phyloP scores from a whole-genome alignment of 1,140 invertebrate genomes.

The Camponotus floridanus region DNA sequence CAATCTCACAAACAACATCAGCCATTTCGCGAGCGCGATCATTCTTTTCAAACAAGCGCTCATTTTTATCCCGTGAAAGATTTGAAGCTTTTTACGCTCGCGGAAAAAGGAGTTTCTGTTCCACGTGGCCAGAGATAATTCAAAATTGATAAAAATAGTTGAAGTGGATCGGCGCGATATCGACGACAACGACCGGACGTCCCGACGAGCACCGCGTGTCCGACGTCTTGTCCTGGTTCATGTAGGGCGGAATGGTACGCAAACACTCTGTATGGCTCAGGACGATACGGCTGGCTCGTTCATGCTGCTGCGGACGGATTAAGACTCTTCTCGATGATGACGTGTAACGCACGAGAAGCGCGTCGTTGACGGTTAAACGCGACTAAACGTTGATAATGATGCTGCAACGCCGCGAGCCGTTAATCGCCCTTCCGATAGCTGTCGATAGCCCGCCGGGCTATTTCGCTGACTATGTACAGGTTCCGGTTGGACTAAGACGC shows the following conservation, averaged over 20 bases:
- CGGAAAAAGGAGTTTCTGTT: slow-evolving; percentile 4
- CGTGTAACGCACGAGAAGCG: neutral
- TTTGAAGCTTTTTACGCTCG: neutral
- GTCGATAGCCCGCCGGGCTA: slow-evolving; percentile 32
- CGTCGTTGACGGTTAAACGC: slow-evolving; percentile 35
- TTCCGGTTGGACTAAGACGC: slow-evolving; percentile 21
- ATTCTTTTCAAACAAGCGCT: neutral
- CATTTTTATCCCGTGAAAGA: neutral
- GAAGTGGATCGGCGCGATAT: slow-evolving; percentile 27
- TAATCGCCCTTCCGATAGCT: slow-evolving; percentile 43
- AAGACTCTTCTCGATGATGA: slow-evolving; percentile 6
- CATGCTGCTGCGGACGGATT: slow-evolving; percentile 53
- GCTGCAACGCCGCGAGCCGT: slow-evolving; percentile 11
- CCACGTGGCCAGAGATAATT: neutral
- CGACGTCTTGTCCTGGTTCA: slow-evolving; percentile 79
- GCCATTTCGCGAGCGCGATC: neutral
- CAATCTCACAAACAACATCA: neutral
- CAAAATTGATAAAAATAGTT: slow-evolving; percentile 5
- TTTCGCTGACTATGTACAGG: neutral
- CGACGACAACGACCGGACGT: slow-evolving; percentile 30
- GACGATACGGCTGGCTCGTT: slow-evolving; percentile 75
- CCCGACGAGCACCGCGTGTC: slow-evolving; percentile 63
- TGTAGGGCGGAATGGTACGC: slow-evolving; percentile 77
- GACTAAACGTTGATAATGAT: slow-evolving; percentile 44
- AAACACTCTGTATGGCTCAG: slow-evolving; percentile 77